Conservation (phyloP, 2,888 invertebrate species). For the Molanna angustata region DNA sequence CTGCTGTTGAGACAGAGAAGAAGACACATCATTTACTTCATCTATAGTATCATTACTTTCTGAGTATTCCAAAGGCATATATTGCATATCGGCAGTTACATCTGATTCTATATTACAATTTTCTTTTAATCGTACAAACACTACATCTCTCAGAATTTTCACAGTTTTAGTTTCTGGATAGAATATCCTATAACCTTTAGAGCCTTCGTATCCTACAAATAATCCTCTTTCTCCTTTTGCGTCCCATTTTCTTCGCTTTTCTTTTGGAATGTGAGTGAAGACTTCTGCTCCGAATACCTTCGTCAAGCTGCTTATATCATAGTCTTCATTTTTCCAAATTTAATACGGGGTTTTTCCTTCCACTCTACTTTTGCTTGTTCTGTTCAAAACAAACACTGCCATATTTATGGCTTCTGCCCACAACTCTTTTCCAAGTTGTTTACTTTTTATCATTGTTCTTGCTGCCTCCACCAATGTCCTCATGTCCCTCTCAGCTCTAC, state of each 20-base stretch:
- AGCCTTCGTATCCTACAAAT: not conserved
- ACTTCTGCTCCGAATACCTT: not conserved
- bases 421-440: not conserved
- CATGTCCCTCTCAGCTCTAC: not conserved
- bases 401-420: conserved; percentile 1
- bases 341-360: not conserved
- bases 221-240: not conserved
- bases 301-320: not conserved
- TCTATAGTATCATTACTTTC: too few species aligned
- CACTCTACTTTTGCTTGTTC: not conserved
- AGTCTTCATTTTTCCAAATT: not conserved
- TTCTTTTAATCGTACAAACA: not conserved
- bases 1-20: too few species aligned
- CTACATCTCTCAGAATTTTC: too few species aligned
- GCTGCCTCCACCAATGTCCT: conserved; percentile 1
- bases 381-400: not conserved
- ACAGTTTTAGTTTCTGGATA: too few species aligned
- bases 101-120: too few species aligned
- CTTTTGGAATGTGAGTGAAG: not conserved
- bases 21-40: too few species aligned
- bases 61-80: too few species aligned
- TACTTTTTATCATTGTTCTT: not conserved
- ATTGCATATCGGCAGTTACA: too few species aligned
- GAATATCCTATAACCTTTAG: conserved; percentile 2
- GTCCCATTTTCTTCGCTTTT: not conserved